Evolutionary conservation across 1,140 invertebrate genomes (phyloP).

Genomic region (Homarus americanus): DNA sequence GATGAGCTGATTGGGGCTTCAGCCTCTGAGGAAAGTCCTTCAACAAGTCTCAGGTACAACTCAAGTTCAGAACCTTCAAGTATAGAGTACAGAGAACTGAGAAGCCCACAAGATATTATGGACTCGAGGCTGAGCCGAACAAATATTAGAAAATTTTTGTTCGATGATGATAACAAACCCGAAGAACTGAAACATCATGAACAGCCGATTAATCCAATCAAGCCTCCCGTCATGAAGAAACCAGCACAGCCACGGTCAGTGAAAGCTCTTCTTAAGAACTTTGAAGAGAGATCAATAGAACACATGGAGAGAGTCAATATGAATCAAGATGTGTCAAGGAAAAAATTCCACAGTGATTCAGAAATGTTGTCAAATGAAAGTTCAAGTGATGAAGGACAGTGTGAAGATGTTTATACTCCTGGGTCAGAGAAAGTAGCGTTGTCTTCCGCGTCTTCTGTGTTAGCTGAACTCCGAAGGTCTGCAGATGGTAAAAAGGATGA

Average conservation of each 20-base stretch:
- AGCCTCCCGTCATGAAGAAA: conserved; percentile 64
- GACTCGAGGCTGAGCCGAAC: conserved; percentile 73
- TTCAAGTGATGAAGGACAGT: conserved; percentile 77
- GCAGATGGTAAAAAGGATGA: conserved; percentile 65
- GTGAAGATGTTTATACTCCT: conserved; percentile 47
- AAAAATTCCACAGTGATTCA: conserved; percentile 80
- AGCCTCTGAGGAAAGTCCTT: conserved; percentile 19
- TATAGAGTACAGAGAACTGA: conserved; percentile 66
- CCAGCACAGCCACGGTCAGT: conserved; percentile 78
- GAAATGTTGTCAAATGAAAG: conserved; percentile 81
- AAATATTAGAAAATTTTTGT: conserved; percentile 74
- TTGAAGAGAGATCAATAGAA: conserved; percentile 79
- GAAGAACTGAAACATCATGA: conserved; percentile 31
- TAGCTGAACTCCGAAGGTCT: conserved; percentile 63
- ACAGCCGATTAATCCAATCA: conserved; percentile 39
- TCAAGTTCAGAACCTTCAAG: conserved; percentile 58
- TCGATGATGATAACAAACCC: conserved; percentile 72
- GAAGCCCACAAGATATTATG: conserved; percentile 75
- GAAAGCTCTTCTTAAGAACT: conserved; percentile 80
- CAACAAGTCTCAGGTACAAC: conserved; percentile 36
- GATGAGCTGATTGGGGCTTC: conserved; percentile 40
- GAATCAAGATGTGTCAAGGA: conserved; percentile 76
- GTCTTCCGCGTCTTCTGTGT: conserved; percentile 42
- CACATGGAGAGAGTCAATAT: conserved; percentile 76
- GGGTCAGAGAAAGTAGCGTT: conserved; percentile 34